Evolutionary conservation across 2,113 vertebrate genomes (phyloP), one percentile per base, ranked within the genome.

Genomic region (Malurus elegans): DNA sequence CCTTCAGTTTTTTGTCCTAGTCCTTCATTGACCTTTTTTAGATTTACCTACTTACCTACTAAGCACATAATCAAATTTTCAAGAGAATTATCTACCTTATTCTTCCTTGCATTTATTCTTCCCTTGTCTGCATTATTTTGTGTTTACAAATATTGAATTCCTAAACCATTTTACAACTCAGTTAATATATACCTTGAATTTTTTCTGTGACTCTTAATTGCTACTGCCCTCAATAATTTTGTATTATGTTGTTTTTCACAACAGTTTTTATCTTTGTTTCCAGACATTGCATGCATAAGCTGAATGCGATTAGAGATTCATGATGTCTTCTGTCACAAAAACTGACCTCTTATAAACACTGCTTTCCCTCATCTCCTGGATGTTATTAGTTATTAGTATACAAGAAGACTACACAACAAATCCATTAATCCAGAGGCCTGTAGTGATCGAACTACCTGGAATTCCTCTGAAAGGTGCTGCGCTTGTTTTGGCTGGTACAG

Each of bases 251-350:
- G 44, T 47, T 91, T 58, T 66, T 54, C 20, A 57, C 38, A 42
- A 36, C 14, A 15, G 1, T 40, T 81, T 62, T 81, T 69, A n/a
- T 24, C 25, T 62, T 34, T 14, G 65, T 86, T 70, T 58, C 61
- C 3, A 14, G 12, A 56, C 0, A 0, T 47, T 28, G 29, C 23
- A 38, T 50, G 12, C 18, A 38, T n/a, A 74, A 0, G 1, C 20
- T 53, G 54, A 74, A 56, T 56, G 15, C 26, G 57, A 18, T 28
- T 60, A n/a, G 19, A 62, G 36, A 66, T 34, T 71, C 36, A 31
- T 67, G 42, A n/a, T 25, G 12, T 8, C 61, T 19, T 4, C 24
- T 57, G n/a, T 26, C 51, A 82, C 44, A 79, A 90, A 82, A 70
- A 10, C 4, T 20, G 7, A 51, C 36, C 18, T 53, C 28, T 71